Percentiles rank a stretch among this genome's conserved stretches.
phyloP scores from a whole-genome alignment of 2,113 vertebrate genomes.

The Ardeotis arabs region DNA sequence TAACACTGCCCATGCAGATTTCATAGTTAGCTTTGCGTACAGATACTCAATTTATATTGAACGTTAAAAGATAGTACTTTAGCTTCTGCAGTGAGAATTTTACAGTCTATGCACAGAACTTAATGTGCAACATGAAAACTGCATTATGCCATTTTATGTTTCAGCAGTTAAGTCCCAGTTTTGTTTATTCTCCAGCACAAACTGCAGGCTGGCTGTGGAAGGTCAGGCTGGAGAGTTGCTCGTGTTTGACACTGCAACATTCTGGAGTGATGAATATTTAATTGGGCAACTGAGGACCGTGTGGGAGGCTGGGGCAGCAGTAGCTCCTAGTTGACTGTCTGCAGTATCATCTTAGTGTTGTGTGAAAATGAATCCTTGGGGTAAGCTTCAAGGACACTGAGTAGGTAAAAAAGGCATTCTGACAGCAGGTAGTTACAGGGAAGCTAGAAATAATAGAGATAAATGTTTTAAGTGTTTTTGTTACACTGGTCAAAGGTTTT shows the following conservation, averaged over 20 bases:
- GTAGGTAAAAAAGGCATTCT: neutral
- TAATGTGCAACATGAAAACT: constrained; percentile 25
- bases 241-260: neutral
- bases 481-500: neutral
- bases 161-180: neutral
- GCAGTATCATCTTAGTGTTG: neutral
- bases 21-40: neutral
- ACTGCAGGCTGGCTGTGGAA: constrained; percentile 30
- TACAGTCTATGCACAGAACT: neutral
- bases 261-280: constrained; percentile 75
- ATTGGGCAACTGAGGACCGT: neutral
- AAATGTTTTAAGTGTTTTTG: neutral
- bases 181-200: constrained; percentile 11
- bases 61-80: neutral
- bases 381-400: constrained; percentile 56
- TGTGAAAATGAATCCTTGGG: constrained; percentile 49
- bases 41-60: neutral
- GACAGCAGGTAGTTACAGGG: neutral
- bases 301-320: constrained; percentile 3
- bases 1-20: neutral
- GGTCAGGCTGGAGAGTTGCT: constrained; percentile 58
- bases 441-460: neutral
- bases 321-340: constrained; percentile 18
- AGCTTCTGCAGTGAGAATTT: neutral
- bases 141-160: constrained; percentile 39